Evolutionary conservation across 2,888 invertebrate genomes (phyloP), one percentile per base, ranked within the genome.

Genomic region (Mesochorus sp.): DNA sequence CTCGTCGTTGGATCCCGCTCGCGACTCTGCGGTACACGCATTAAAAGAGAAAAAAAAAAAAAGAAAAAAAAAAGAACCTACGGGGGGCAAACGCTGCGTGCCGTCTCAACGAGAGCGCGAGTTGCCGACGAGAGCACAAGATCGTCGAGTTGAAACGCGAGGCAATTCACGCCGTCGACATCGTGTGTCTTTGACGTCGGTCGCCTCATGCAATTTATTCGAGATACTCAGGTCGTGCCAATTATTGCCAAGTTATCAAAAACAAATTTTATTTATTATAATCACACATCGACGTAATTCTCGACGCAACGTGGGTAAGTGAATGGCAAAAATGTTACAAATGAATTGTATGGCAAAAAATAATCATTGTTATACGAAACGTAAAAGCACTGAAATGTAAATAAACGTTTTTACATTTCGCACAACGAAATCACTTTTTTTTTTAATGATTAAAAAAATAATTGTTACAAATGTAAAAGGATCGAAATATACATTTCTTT

Each of bases 1-100:
- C 87, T 87, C 87, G n/a, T n/a, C n/a, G 79, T 79, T 75, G 72
- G 62, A 62, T 66, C 66, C 26, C 68, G 62, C 51, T 75, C 67
- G 71, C 70, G 78, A 73, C n/a, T n/a, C n/a, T n/a, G n/a, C n/a
- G n/a, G n/a, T n/a, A n/a, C n/a, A n/a, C n/a, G n/a, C n/a, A n/a
- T n/a, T n/a, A n/a, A n/a, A n/a, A n/a, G n/a, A n/a, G n/a, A n/a
- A n/a, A n/a, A n/a, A n/a, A n/a, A n/a, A n/a, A n/a, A n/a, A n/a
- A n/a, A n/a, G n/a, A n/a, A n/a, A n/a, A n/a, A n/a, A n/a, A n/a
- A n/a, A n/a, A n/a, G n/a, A n/a, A n/a, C n/a, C n/a, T n/a, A n/a
- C n/a, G n/a, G n/a, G n/a, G n/a, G n/a, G n/a, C 44, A 34, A 57
- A 44, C 51, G 51, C 28, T 53, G 31, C 28, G n/a, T 10, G 6